phyloP scores from a whole-genome alignment of 2,888 invertebrate genomes.

The Aelia acuminata region DNA sequence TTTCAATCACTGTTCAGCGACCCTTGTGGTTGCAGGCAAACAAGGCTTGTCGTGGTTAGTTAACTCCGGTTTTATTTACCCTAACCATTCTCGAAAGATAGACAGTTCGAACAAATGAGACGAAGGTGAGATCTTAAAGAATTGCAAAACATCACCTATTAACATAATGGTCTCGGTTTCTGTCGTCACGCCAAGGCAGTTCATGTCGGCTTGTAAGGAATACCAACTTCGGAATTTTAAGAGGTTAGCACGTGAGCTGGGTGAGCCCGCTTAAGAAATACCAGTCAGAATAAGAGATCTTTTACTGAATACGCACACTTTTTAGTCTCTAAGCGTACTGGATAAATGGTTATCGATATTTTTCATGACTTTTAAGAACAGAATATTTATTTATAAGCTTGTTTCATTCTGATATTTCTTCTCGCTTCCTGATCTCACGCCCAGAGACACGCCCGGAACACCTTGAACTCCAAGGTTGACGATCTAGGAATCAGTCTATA shows the following conservation, averaged over 20 bases:
- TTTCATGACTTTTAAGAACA: no score
- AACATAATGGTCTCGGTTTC: neutral
- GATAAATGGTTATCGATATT: no score
- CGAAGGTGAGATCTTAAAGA: neutral
- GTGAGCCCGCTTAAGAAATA: no score
- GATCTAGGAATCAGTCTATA: neutral
- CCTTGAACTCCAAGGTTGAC: neutral
- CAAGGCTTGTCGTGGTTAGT: neutral
- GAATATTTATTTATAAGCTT: no score
- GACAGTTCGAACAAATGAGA: neutral
- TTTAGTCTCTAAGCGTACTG: no score
- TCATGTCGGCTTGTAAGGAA: neutral
- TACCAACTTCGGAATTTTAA: neutral
- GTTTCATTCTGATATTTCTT: neutral
- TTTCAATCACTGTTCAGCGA: conserved; percentile 22
- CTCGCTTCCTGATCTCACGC: conserved; percentile 4
- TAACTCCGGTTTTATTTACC: no score
- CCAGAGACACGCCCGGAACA: neutral
- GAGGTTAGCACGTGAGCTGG: neutral
- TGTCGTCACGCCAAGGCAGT: neutral
- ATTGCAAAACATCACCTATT: neutral
- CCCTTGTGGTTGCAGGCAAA: neutral
- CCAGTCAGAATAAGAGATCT: no score
- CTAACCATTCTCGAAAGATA: neutral
- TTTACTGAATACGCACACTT: no score